These are phyloP conservation scores for Drosophila ogumai DNA, from an alignment of 1,140 invertebrate genomes.

Conservation along the genomic window DNA sequence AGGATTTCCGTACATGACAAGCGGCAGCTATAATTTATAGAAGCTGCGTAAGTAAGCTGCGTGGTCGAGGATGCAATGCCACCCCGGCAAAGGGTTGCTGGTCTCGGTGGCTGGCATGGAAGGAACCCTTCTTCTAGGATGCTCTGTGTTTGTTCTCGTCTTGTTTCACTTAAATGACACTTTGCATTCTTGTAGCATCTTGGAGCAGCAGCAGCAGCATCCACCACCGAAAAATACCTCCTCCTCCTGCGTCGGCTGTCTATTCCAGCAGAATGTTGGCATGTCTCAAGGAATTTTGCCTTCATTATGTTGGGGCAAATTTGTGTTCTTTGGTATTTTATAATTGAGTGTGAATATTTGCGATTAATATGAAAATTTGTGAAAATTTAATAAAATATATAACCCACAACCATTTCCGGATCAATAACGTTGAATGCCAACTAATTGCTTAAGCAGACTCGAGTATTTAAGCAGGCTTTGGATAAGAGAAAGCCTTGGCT, in stretches of 20 bases:
- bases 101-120: constrained; percentile 1
- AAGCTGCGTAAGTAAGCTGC: constrained; percentile 78
- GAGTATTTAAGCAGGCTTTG: constrained; percentile 67
- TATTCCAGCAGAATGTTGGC: constrained; percentile 40
- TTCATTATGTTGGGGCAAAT: constrained; percentile 75
- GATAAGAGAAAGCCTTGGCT: constrained; percentile 33
- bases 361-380: constrained; percentile 82
- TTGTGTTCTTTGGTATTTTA: constrained; percentile 78
- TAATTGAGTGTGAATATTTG: constrained; percentile 80
- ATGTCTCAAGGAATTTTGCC: constrained; percentile 66
- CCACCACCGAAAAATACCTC: constrained; percentile 38
- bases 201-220: constrained; percentile 21
- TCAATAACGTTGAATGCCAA: constrained; percentile 42
- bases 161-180: constrained; percentile 83
- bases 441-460: constrained; percentile 68
- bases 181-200: constrained; percentile 82
- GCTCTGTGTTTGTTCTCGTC: constrained; percentile 77
- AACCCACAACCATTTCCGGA: constrained; percentile 24
- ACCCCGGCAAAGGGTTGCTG: constrained; percentile 14
- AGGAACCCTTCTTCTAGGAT: constrained; percentile 23
- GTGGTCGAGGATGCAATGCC: constrained; percentile 61
- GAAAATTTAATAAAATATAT: constrained; percentile 81
- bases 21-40: constrained; percentile 84
- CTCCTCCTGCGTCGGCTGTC: constrained; percentile 2
- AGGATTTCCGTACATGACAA: constrained; percentile 83